Evolutionary conservation across 2,888 invertebrate species (phyloP).

Genomic region (Gymnoscelis rufifasciata): DNA sequence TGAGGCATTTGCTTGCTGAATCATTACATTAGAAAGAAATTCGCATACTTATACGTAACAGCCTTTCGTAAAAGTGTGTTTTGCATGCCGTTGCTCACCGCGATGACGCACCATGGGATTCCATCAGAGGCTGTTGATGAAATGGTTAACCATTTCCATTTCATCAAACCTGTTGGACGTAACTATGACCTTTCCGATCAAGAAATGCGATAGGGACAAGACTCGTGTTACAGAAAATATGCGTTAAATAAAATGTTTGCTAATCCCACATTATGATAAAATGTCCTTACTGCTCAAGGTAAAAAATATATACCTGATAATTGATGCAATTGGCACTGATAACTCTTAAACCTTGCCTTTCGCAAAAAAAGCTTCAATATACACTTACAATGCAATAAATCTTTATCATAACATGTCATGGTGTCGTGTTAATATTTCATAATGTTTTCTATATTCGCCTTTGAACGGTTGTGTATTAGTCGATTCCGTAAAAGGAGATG

Average conservation of each 20-base stretch:
- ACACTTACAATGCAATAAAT: conserved; percentile 6
- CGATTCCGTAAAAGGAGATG: conserved; percentile 39
- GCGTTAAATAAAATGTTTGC: too few relatives aligned
- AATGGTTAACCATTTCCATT: conserved; percentile 13
- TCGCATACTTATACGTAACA: conserved; percentile 27
- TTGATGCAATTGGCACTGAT: conserved; percentile 5
- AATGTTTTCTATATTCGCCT: conserved; percentile 25
- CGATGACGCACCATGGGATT: conserved; percentile 35
- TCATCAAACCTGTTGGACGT: neutral
- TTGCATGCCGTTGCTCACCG: conserved; percentile 30
- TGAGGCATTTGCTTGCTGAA: too few relatives aligned
- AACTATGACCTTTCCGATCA: conserved; percentile 17
- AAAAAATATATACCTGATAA: conserved; percentile 4
- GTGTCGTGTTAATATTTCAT: conserved; percentile 21
- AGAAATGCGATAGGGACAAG: too few relatives aligned
- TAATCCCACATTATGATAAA: too few relatives aligned
- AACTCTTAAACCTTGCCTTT: neutral
- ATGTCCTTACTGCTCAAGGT: conserved; percentile 15
- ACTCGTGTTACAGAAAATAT: too few relatives aligned
- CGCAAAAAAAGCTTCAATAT: neutral
- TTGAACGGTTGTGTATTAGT: conserved; percentile 40
- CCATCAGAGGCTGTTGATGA: conserved; percentile 15
- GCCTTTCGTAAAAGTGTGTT: conserved; percentile 34
- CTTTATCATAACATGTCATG: conserved; percentile 7
- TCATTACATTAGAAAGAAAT: conserved; percentile 31